Evolutionary conservation across 2,113 vertebrate genomes (phyloP).

Genomic region (Ameiurus melas): DNA sequence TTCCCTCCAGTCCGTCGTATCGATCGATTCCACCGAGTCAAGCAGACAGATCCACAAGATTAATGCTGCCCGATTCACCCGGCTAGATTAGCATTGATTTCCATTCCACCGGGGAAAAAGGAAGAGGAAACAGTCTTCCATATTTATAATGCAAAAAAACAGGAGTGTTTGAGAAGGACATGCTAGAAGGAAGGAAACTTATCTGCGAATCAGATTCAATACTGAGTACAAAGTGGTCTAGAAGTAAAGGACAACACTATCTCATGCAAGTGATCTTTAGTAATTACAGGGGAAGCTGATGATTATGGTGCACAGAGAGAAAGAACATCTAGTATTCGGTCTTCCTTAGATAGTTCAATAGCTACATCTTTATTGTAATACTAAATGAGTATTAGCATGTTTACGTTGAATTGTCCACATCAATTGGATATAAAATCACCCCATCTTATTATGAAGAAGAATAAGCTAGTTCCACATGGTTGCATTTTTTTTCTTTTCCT

Average conservation of each 20-base stretch:
- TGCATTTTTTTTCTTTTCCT: too few species aligned
- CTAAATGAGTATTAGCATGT: background rate
- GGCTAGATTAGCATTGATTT: constrained; percentile 40
- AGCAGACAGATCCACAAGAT: constrained; percentile 40
- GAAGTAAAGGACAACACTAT: background rate
- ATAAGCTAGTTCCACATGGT: too few species aligned
- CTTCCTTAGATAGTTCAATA: background rate
- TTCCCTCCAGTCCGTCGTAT: constrained; percentile 21
- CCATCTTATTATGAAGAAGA: too few species aligned
- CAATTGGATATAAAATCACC: too few species aligned
- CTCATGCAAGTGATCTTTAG: constrained; percentile 1
- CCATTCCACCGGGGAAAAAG: constrained; percentile 18
- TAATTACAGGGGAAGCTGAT: background rate
- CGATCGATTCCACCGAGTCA: constrained; percentile 36
- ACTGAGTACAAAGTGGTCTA: background rate
- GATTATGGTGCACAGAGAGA: background rate
- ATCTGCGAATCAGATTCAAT: background rate
- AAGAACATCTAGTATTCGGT: background rate
- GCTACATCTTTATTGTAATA: background rate
- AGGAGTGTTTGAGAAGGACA: background rate
- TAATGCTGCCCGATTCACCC: constrained; percentile 44
- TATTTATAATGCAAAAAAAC: constrained; percentile 37
- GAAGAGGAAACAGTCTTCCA: constrained; percentile 33
- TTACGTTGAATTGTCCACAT: background rate
- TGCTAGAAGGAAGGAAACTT: background rate